A percentile compares a stretch with the other conserved stretches of the same genome.
Conservation (phyloP, 2,797 vertebrate species). For the Poeciliopsis turneri region DNA sequence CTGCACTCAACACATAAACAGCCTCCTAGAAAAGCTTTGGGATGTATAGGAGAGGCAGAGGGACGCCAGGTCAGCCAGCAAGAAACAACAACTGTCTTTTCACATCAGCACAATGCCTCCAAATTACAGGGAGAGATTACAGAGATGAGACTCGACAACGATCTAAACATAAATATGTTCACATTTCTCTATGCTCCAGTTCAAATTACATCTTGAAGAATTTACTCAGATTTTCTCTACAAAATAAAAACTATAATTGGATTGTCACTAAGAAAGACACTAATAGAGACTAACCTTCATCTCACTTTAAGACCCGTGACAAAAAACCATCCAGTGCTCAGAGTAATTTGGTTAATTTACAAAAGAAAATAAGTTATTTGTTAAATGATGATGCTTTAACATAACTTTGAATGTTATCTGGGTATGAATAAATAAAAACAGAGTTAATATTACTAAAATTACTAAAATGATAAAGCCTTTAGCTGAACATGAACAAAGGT, state of each 20-base stretch:
- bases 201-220: neutral
- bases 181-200: neutral
- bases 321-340: neutral
- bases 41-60: constrained; percentile 77
- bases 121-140: constrained; percentile 57
- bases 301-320: neutral
- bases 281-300: neutral
- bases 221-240: neutral
- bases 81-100: constrained; percentile 87
- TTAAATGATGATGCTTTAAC: neutral
- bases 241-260: neutral
- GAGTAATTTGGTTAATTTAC: neutral
- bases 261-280: neutral
- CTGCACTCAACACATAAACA: constrained; percentile 97
- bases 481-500: constrained; percentile 20
- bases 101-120: constrained; percentile 70
- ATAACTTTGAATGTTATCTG: neutral
- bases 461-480: neutral
- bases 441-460: neutral
- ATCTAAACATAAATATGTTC: constrained; percentile 34
- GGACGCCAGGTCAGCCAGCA: constrained; percentile 66
- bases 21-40: constrained; percentile 86
- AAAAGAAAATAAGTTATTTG: neutral
- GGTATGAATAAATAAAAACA: neutral
- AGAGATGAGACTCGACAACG: constrained; percentile 32